These are phyloP conservation scores for Spea bombifrons DNA, from an alignment of 2,113 vertebrate genomes.

Conservation along the genomic window DNA sequence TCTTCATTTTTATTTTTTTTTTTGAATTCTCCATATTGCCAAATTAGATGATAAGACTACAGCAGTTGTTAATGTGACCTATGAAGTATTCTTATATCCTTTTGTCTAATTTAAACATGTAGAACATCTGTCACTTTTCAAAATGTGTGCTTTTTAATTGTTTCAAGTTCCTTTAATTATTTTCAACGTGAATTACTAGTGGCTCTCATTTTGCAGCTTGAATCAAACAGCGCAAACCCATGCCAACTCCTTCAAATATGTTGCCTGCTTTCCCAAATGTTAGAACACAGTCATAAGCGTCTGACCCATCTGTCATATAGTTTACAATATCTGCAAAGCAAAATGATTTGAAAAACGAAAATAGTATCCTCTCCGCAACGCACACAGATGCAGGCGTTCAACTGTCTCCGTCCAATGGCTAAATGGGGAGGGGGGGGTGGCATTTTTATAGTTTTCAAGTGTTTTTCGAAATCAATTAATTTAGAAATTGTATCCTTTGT, in stretches of 20 bases:
- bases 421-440: not conserved
- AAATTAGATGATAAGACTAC: conserved; percentile 63
- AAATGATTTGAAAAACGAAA: conserved; percentile 69
- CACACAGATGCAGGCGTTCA: conserved; percentile 49
- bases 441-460: too few species aligned
- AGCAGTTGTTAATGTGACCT: conserved; percentile 68
- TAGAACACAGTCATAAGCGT: conserved; percentile 77
- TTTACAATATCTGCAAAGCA: conserved; percentile 72
- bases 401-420: conserved; percentile 10
- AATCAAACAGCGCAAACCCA: conserved; percentile 78
- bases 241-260: conserved; percentile 85
- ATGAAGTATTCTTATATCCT: conserved; percentile 70
- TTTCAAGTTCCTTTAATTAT: conserved; percentile 84
- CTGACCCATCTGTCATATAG: conserved; percentile 85
- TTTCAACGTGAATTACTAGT: conserved; percentile 78
- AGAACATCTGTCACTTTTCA: conserved; percentile 74
- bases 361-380: conserved; percentile 63
- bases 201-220: conserved; percentile 82
- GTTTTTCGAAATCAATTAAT: too few species aligned
- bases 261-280: conserved; percentile 83
- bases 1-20: conserved; percentile 11
- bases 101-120: conserved; percentile 78
- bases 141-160: conserved; percentile 80
- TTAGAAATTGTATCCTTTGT: too few species aligned
- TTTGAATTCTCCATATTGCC: conserved; percentile 30